Evolutionary conservation across 2,113 vertebrate genomes (phyloP).

Genomic region (Neodon shergylaensis): DNA sequence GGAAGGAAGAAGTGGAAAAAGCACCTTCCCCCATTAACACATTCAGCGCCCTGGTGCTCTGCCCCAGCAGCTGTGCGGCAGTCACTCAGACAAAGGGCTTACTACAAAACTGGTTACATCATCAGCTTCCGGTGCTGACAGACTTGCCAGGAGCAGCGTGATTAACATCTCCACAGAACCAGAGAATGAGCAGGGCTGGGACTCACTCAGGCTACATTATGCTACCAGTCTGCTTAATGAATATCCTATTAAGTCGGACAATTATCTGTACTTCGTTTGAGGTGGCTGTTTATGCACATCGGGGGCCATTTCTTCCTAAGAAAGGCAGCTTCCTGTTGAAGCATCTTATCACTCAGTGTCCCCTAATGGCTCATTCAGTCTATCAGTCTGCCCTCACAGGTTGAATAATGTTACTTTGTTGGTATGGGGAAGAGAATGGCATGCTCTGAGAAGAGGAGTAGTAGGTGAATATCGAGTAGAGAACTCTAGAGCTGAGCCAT

Average conservation of each 20-base stretch:
- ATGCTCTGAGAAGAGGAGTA: constrained; percentile 44
- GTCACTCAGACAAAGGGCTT: constrained; percentile 82
- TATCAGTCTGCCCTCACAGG: constrained; percentile 30
- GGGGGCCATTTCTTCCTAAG: constrained; percentile 54
- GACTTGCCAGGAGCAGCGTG: constrained; percentile 43
- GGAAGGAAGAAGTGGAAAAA: constrained; percentile 48
- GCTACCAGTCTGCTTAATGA: constrained; percentile 38
- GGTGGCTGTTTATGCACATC: constrained; percentile 33
- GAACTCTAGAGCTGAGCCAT: constrained; percentile 29
- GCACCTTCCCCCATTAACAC: constrained; percentile 43
- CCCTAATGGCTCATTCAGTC: constrained; percentile 41
- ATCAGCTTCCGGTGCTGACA: constrained; percentile 60
- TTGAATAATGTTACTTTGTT: constrained; percentile 28
- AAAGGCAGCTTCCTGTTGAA: constrained; percentile 2
- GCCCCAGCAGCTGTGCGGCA: constrained; percentile 66
- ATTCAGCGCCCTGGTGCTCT: constrained; percentile 54
- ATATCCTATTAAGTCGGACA: constrained; percentile 46
- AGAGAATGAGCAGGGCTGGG: constrained; percentile 40
- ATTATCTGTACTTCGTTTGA: constrained; percentile 12
- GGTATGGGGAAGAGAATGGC: constrained; percentile 49
- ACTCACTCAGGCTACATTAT: constrained; percentile 27
- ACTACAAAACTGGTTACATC: constrained; percentile 80
- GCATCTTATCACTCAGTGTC: constrained; percentile 42
- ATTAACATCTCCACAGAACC: constrained; percentile 66
- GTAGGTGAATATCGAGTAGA: constrained; percentile 56